A percentile compares a stretch with the other conserved stretches of the same genome.
Conservation (phyloP, 2,888 invertebrate genomes). For the Euclidia mi region DNA sequence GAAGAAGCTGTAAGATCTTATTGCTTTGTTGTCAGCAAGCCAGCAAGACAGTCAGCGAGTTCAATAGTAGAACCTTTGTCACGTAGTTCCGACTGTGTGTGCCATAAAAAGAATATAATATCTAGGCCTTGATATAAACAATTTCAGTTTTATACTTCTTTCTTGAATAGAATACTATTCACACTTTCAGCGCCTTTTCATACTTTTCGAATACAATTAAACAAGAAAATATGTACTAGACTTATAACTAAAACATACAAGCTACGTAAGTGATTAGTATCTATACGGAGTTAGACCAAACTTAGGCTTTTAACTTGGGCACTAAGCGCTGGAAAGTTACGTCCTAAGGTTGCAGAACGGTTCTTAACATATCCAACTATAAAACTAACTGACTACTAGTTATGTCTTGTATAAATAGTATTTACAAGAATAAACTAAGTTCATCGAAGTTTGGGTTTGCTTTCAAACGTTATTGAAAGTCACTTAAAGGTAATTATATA, state of each 20-base stretch:
- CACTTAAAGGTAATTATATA: too few relatives aligned
- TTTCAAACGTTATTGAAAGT: not conserved
- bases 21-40: too few relatives aligned
- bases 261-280: conserved; percentile 3
- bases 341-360: conserved; percentile 37
- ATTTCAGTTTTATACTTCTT: too few relatives aligned
- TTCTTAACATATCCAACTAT: conserved; percentile 41
- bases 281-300: conserved; percentile 20
- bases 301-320: conserved; percentile 12
- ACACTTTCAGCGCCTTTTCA: too few relatives aligned
- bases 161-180: too few relatives aligned
- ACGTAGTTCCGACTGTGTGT: too few relatives aligned
- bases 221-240: not conserved
- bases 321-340: conserved; percentile 41
- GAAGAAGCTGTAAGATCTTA: too few relatives aligned
- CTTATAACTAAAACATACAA: not conserved
- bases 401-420: conserved; percentile 41
- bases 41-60: too few relatives aligned
- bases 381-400: conserved; percentile 33
- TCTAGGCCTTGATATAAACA: too few relatives aligned
- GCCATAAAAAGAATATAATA: too few relatives aligned
- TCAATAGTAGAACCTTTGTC: too few relatives aligned
- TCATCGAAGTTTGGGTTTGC: conserved; percentile 12
- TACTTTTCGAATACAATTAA: too few relatives aligned
- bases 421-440: conserved; percentile 11